A percentile compares a stretch with the other conserved stretches of the same genome.
phyloP scores from a whole-genome alignment of 2,797 vertebrate genomes.

The Mallotus villosus region DNA sequence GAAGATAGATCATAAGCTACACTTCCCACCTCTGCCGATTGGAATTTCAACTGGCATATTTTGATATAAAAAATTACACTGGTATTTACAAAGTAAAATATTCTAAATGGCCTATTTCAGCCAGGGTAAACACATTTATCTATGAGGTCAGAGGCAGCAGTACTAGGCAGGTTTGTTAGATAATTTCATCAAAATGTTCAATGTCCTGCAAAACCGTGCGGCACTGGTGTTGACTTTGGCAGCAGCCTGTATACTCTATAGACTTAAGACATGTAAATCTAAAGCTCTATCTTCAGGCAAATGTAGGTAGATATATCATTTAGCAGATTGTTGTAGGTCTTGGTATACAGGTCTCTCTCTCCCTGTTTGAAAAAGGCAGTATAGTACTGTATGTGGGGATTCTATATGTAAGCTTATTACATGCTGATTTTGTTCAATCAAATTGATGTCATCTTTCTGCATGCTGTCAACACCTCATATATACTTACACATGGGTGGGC shows the following conservation, averaged over 20 bases:
- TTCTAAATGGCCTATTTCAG: constrained; percentile 77
- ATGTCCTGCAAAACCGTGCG: constrained; percentile 86
- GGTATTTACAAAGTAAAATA: constrained; percentile 77
- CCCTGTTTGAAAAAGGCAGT: constrained; percentile 55
- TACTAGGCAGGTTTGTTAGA: constrained; percentile 88
- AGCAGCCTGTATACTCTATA: constrained; percentile 69
- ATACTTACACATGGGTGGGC: constrained; percentile 31
- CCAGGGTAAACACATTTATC: constrained; percentile 95
- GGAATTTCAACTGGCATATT: constrained; percentile 75
- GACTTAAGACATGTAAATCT: constrained; percentile 83
- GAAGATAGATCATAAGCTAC: not conserved
- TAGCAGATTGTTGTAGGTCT: constrained; percentile 66
- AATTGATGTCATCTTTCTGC: constrained; percentile 49
- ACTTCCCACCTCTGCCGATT: constrained; percentile 44
- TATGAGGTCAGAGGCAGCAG: constrained; percentile 93
- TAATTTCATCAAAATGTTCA: constrained; percentile 98
- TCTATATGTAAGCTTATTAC: constrained; percentile 37
- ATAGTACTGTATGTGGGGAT: constrained; percentile 36
- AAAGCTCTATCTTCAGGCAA: constrained; percentile 79
- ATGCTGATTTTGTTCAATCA: constrained; percentile 71
- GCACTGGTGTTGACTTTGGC: constrained; percentile 91
- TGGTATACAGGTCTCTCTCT: constrained; percentile 54
- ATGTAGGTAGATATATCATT: constrained; percentile 78
- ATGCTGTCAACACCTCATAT: constrained; percentile 65
- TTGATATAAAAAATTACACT: constrained; percentile 77